A percentile compares a stretch with the other conserved stretches of the same genome.
Evolutionary conservation across 2,797 vertebrate species (phyloP).

Genomic region (Sebastes variabilis): DNA sequence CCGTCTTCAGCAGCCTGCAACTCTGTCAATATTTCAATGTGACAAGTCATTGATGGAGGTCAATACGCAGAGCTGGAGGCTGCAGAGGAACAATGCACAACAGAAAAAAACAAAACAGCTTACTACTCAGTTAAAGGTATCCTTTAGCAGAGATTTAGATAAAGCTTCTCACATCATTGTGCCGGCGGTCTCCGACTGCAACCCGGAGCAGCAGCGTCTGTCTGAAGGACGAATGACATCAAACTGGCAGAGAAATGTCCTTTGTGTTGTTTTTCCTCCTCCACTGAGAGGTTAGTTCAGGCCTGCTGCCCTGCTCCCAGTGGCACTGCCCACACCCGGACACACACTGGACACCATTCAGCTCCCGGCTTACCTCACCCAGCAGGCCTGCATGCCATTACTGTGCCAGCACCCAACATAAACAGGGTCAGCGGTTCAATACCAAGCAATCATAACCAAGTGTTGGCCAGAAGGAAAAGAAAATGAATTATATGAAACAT

Average conservation of each 20-base stretch:
- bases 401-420: conserved; percentile 16
- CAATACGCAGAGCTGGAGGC: conserved; percentile 23
- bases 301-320: conserved; percentile 52
- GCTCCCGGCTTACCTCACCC: conserved; percentile 63
- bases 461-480: neutral
- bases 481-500: neutral
- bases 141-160: conserved; percentile 49
- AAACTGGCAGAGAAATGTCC: conserved; percentile 42
- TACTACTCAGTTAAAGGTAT: conserved; percentile 44
- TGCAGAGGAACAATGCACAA: conserved; percentile 42
- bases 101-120: conserved; percentile 26
- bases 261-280: conserved; percentile 54
- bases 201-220: conserved; percentile 9
- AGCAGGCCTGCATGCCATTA: conserved; percentile 26
- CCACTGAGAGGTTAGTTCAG: conserved; percentile 36
- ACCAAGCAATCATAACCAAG: neutral
- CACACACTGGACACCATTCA: conserved; percentile 77
- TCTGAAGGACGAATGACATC: conserved; percentile 43
- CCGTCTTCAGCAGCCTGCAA: conserved; percentile 30
- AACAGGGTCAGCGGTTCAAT: neutral
- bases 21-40: conserved; percentile 44
- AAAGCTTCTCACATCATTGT: conserved; percentile 72
- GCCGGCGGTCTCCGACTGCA: conserved; percentile 17
- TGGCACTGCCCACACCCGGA: conserved; percentile 68
- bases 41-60: conserved; percentile 21